Base-by-base conservation (phyloP, 2,113 vertebrate genomes). In the Reinhardtius hippoglossoides region DNA sequence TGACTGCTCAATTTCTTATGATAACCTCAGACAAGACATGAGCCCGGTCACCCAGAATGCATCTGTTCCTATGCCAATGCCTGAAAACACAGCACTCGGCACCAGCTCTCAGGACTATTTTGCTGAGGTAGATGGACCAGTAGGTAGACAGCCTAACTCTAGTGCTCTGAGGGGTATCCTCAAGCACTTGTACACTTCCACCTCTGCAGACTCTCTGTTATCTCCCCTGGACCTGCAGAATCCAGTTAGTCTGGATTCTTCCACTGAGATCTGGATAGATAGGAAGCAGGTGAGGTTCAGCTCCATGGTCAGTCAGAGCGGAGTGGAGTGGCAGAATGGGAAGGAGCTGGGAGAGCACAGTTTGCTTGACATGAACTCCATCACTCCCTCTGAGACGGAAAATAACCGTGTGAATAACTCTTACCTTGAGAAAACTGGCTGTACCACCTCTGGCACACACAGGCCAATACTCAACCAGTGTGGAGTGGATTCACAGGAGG, bases 281-380 rank as follows among this genome's bases (percentile, higher is more conserved):
- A 95, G 91, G 42, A 97, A 97, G 74, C 95, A 96, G 66, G 96
- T 96, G 82, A 94, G 95, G 55, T 97, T 96, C 76, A 95, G 92
- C 5, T 78, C 93, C 27, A 82, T 59, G 1, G 61, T 87, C 3
- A 52, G 65, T 54, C 79, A 83, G 68, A 88, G 71, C 10, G 77
- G 82, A n/a, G 70, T 64, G 66, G 81, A 84, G 2, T 80, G 80
- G 71, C 79, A 69, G 3, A 83, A 63, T 0, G 58, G 76, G n/a
- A 88, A 57, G 62, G 93, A 95, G 86, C 64, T 89, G n/a, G 92
- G 82, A 67, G 93, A 96, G 55, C 89, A 93, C 68, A 71, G 56
- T 76, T 76, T 95, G 48, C 88, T 96, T 78, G 94, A 96, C 6
- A 18, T 82, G 1, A 78, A 91, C 24, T 21, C 73, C 40, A 6